Evolutionary conservation across 2,888 invertebrate genomes (phyloP).

Genomic region (Liopterus haemorrhoidalis): DNA sequence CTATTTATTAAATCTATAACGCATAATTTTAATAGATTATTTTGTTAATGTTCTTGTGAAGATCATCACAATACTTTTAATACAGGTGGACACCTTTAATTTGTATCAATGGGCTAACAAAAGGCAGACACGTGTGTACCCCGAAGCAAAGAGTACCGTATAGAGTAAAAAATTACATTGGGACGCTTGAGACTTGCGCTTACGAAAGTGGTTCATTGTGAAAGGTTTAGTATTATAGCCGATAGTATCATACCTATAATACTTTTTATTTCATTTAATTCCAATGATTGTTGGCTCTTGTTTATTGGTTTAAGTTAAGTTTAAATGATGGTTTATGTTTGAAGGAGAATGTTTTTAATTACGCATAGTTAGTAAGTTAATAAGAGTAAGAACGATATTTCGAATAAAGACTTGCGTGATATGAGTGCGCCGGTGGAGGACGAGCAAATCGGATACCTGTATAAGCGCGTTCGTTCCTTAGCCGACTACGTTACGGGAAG

Average conservation of each 20-base stretch:
- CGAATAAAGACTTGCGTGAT: conserved; percentile 14
- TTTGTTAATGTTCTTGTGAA: conserved; percentile 46
- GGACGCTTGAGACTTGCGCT: no score
- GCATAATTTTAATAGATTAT: conserved; percentile 41
- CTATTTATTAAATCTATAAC: conserved; percentile 44
- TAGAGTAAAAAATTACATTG: no score
- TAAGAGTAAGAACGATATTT: conserved; percentile 20
- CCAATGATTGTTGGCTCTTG: no score
- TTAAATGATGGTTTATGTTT: no score
- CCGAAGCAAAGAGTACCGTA: conserved; percentile 39
- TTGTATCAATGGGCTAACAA: conserved; percentile 47
- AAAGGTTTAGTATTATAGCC: no score
- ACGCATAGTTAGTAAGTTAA: conserved; percentile 20
- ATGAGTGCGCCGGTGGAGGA: conserved; percentile 17
- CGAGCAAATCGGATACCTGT: background rate
- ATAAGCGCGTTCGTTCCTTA: background rate
- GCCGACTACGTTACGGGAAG: no score
- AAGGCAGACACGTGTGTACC: conserved; percentile 47
- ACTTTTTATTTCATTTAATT: no score
- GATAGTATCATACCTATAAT: no score
- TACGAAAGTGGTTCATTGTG: no score
- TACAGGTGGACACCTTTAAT: conserved; percentile 46
- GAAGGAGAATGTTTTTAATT: no score
- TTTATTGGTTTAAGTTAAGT: no score
- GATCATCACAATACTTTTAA: conserved; percentile 47